Base-by-base conservation (phyloP, 2,888 invertebrate species). In the Macropis europaea region DNA sequence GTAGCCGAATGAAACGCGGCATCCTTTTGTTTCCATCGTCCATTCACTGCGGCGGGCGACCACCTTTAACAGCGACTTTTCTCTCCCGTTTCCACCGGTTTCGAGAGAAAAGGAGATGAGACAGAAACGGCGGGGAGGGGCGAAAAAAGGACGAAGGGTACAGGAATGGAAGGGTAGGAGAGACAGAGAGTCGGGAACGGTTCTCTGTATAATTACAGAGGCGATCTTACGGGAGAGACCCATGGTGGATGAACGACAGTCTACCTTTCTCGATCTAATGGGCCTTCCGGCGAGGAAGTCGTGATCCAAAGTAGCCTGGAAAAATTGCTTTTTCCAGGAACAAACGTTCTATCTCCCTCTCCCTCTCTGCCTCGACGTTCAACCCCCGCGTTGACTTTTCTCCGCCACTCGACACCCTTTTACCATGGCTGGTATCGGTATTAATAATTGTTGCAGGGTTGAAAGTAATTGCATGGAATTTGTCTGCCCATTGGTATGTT, bases 21-120 rank as follows among this genome's bases (percentile, higher is more conserved):
- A 40, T 76, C 77, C 82, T 86, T 87, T 86, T 85, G 82, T 84
- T 84, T 84, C 82, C 61, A 50, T 59, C 79, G 62, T 76, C 76
- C 80, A 84, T 81, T 85, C 84, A 82, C 74, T 40, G 74, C 72
- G n/a, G 63, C 60, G 45, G 52, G 30, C 76, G 73, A 80, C 68
- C 71, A 78, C 79, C 77, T 77, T n/a, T 72, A 59, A 76, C 60
- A 82, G 62, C 54, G 73, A 77, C 67, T 80, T 82, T 82, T 79
- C 77, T 76, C 79, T 71, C n/a, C 79, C 73, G 19, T 66, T 77
- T 73, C 76, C 48, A 52, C 32, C 52, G 53, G 52, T 52, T 40
- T 38, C 32, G 17, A 17, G 1, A 22, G 9, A 15, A 17, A 32
- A 22, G n/a, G 38, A 54, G 26, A 3, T 30, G 34, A 28, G 32